Base-by-base conservation (phyloP, 2,113 vertebrate genomes). In the Uria aalge region DNA sequence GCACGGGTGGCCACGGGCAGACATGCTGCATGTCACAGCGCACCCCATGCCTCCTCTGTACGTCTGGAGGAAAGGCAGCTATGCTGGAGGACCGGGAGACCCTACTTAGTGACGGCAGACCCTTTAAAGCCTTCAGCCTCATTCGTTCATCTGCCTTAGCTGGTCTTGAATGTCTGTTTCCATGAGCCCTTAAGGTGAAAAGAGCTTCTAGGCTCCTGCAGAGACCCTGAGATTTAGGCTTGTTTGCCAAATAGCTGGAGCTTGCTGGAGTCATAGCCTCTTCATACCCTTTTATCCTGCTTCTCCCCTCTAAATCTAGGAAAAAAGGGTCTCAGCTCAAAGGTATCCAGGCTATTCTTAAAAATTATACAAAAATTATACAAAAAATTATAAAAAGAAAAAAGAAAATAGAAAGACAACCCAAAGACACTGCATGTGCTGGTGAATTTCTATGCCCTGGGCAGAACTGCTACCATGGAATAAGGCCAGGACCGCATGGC, bases 21-120 rank as follows among this genome's bases (percentile, higher is more conserved):
- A 52, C 81, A 78, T 0, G 2, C 47, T 53, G 47, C 32, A 34
- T 0, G 0, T 57, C 75, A 66, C 55, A 71, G 69, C 0, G 0
- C 41, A 66, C 2, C 26, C 50, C 67, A 47, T 8, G 5, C 50
- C 27, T 55, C 63, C 41, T 7, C 5, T 43, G 1, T 12, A 7
- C 2, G 11, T 59, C 55, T 86, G 30, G 27, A 84, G 56, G 30
- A 72, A 82, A 86, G 27, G 27, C 50, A 85, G 50, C 62, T 62
- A 62, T 1, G 8, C 43, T 40, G 36, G 15, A 68, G n/a, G 34
- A 53, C 17, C 23, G 59, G 48, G 32, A 92, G 73, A 85, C 60
- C 55, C 29, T 27, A 23, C 40, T 56, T 68, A 29, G 22, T 79
- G 26, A 62, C 27, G 32, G 15, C 15, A 75, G 24, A 29, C 34